Evolutionary conservation across 2,888 invertebrate species (phyloP), one percentile per base, ranked within the genome.

Genomic region (Campoletis raptor): DNA sequence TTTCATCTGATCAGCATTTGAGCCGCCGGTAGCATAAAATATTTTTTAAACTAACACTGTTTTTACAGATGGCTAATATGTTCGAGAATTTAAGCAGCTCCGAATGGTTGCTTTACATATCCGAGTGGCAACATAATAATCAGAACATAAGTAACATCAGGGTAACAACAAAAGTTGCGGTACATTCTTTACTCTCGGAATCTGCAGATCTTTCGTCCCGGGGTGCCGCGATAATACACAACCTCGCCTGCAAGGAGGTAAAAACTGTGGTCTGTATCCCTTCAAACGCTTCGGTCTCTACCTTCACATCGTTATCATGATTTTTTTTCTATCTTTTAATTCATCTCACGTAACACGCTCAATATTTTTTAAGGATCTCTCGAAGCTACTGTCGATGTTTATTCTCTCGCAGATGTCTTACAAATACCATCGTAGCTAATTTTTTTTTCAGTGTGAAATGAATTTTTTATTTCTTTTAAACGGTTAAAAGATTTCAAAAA

Each of bases 221-320:
- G 88, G 98, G 98, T 88, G 96, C 98, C 1, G 98, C 98, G 90
- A 97, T 98, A 89, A 96, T 98, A 91, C 97, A 98, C 95, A 98
- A 98, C 95, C 95, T 98, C 92, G 98, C 98, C 94, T 97, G 97
- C 96, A 98, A 98, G 97, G 98, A 98, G 97, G 98, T 98, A 96
- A 98, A 98, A 96, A 98, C 98, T 94, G 98, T 98, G 97, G 98
- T 98, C 97, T 96, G 98, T 97, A 97, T 97, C 96, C 81, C 87
- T 84, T 81, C 73, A 66, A 79, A 78, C 54, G 84, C 84, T 85
- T 83, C 82, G 85, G 76, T 87, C 77, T 79, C 77, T 57, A 76
- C 73, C 78, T 83, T 54, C 48, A 73, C 79, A 64, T 82, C 52
- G 36, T 79, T 80, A 76, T 48, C 15, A 52, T 69, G 40, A n/a